Evolutionary conservation across 1,140 invertebrate genomes (phyloP), one percentile per base, ranked within the genome.

Genomic region (Laupala kohalensis): DNA sequence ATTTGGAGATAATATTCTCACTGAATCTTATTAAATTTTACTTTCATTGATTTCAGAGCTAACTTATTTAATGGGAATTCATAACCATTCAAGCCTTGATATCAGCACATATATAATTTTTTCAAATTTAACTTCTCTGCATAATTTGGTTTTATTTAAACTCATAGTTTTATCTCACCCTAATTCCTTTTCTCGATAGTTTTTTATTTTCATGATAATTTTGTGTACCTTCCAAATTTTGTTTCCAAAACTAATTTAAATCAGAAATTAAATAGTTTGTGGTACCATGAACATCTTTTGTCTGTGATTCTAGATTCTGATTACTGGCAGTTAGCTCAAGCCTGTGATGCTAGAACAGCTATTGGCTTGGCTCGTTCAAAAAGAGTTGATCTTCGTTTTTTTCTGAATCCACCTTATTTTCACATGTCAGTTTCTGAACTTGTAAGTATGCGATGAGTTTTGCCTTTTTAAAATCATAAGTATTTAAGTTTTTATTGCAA

Each of bases 281-380:
- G n/a, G 23, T 67, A 23, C 65, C 23, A 6, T 19, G 23, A 4
- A 69, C 62, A 23, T 74, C 63, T 30, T 66, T 69, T 63, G 23
- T 62, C 37, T 65, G 71, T 69, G n/a, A 65, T 76, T 78, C 64
- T 71, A 84, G 83, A 86, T 73, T 89, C 86, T 86, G 86, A 89
- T 72, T 89, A 83, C 78, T 77, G 79, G 25, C 84, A 87, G 73
- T 80, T 90, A 64, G 87, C 88, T 15, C 88, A 89, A 79, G 86
- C 85, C 76, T 80, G 88, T 64, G 86, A 89, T 79, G 81, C 84
- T 65, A 84, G 81, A 76, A 89, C 86, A 30, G 88, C 88, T 5
- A 83, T 89, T 4, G 81, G 84, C 30, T 79, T 90, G 27, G 87
- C 88, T 27, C 78, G 88, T 75, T 84, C 83, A 12, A 75, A 79